Base-by-base conservation (phyloP, 2,113 vertebrate genomes). In the Nanger granti region DNA sequence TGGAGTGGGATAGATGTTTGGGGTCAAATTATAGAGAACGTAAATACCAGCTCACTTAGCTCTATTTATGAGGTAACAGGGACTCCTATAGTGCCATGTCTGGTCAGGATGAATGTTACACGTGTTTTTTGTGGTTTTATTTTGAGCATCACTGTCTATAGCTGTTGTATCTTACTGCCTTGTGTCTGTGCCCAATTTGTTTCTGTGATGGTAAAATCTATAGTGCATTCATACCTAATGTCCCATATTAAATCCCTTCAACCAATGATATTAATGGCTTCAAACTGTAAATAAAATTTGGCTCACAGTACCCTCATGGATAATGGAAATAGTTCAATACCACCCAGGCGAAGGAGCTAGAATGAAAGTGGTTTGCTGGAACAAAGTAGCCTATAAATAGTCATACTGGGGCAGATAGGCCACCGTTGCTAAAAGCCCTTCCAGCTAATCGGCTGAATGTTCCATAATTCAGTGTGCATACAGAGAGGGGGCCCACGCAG, bases 371-470 rank as follows among this genome's bases (percentile, higher is more conserved):
- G 66, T 95, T 95, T 95, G 59, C 12, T 2, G 1, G 10, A 97
- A 98, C 93, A 97, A 98, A 98, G 95, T 54, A 79, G 62, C 93
- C 98, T 97, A 96, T 97, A 98, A 98, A 98, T 97, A 97, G 97
- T 91, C 62, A 11, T 17, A 34, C 60, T 44, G 87, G 82, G 96
- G 92, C 91, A 93, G 93, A 87, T 29, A 93, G 90, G 76, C 76
- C 89, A 22, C 1, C 4, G 0, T 52, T 59, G 62, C 91, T 97
- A 69, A 98, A 97, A 95, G 64, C 94, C 20, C 93, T 87, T 92
- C 64, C 93, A 89, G 62, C 93, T 94, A 90, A 97, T 90, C 29
- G 26, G 91, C 60, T 94, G 83, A 93, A 85, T 76, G 55, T 64
- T 82, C 91, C 82, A 89, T 91, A 96, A 97, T 94, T 96, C 95